These are phyloP conservation scores for Cotesia glomerata DNA, from an alignment of 1,140 invertebrate species.

Conservation along the genomic window DNA sequence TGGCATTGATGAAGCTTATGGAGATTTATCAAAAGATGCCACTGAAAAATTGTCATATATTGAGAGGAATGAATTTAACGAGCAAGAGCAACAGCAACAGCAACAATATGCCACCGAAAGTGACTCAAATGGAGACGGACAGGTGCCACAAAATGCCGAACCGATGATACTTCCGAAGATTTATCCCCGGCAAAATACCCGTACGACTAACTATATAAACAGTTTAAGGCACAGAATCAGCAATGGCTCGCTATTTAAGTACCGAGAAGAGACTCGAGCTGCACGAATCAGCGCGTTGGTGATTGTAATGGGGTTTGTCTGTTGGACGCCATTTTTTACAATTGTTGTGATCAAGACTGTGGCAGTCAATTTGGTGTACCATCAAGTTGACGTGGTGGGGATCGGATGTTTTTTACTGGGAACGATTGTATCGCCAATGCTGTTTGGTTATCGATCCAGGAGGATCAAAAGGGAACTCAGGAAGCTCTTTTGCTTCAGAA, in stretches of 20 bases:
- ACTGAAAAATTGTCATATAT: too few relatives aligned
- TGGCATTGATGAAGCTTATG: too few relatives aligned
- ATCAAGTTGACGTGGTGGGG: constrained; percentile 62
- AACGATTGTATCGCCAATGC: constrained; percentile 75
- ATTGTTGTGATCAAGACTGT: constrained; percentile 60
- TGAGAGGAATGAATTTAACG: too few relatives aligned
- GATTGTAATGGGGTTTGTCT: constrained; percentile 74
- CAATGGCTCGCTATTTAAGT: constrained; percentile 82
- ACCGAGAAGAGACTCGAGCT: constrained; percentile 81
- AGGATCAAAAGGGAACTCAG: constrained; percentile 75
- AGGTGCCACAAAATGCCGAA: too few relatives aligned
- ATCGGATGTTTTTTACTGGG: constrained; percentile 73
- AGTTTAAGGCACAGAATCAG: constrained; percentile 77
- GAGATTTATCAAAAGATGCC: too few relatives aligned
- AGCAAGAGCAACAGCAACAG: too few relatives aligned
- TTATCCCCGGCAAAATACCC: too few relatives aligned
- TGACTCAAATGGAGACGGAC: too few relatives aligned
- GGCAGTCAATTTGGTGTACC: constrained; percentile 45
- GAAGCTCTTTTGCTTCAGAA: constrained; percentile 66
- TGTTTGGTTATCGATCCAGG: constrained; percentile 80
- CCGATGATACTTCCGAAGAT: constrained; percentile 55
- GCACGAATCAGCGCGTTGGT: constrained; percentile 78
- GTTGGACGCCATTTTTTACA: constrained; percentile 73
- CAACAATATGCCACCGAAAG: too few relatives aligned
- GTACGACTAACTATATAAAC: constrained; percentile 69